These are phyloP conservation scores for Rotaria macrura DNA, from an alignment of 2,888 invertebrate species.

Conservation along the genomic window DNA sequence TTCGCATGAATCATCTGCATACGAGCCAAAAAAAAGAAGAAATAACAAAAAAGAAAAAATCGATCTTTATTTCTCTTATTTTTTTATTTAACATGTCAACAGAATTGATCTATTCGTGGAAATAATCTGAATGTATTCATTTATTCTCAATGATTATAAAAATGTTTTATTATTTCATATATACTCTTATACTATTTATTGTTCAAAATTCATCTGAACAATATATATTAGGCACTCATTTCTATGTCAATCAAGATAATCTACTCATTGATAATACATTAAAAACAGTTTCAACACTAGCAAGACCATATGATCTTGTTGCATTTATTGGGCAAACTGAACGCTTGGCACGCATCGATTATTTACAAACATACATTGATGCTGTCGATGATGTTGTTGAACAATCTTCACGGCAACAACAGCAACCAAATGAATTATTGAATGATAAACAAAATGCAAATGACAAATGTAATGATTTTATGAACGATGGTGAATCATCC, in stretches of 20 bases:
- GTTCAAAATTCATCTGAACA: neutral
- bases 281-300: slow-evolving; percentile 23
- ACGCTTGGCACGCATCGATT: neutral
- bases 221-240: neutral
- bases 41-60: too few species aligned
- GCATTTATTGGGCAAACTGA: slow-evolving; percentile 29
- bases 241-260: neutral
- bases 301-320: slow-evolving; percentile 27
- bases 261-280: neutral
- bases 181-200: neutral
- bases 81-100: neutral
- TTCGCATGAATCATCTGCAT: neutral
- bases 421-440: neutral
- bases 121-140: neutral
- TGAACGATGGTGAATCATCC: neutral
- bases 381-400: neutral
- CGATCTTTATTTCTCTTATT: too few species aligned
- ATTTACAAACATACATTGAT: slow-evolving; percentile 15
- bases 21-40: neutral
- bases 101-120: neutral
- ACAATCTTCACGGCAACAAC: neutral
- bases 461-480: neutral
- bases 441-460: neutral
- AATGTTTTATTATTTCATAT: neutral
- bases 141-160: neutral